Conservation (phyloP, 2,797 vertebrate species). For the Etheostoma nigrum region DNA sequence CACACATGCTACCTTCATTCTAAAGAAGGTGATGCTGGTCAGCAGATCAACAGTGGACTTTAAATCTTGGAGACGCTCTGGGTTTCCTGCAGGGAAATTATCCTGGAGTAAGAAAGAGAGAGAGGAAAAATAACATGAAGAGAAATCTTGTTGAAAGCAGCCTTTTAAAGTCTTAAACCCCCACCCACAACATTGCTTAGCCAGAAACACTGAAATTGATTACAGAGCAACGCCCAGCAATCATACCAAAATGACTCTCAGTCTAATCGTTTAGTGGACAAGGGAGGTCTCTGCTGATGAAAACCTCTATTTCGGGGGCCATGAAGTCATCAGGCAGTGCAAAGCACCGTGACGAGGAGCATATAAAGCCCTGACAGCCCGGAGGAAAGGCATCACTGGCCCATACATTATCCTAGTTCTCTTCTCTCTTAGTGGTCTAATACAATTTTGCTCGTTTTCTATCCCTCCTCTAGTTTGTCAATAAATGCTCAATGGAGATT, state of each 20-base stretch:
- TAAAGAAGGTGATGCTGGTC: conserved; percentile 98
- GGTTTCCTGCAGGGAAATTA: conserved; percentile 95
- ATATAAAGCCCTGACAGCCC: conserved; percentile 76
- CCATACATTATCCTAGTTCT: conserved; percentile 71
- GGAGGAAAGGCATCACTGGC: conserved; percentile 56
- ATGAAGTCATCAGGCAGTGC: conserved; percentile 81
- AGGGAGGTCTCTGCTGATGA: conserved; percentile 75
- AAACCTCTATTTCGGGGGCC: conserved; percentile 77
- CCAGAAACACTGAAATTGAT: conserved; percentile 73
- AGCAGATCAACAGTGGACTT: conserved; percentile 97
- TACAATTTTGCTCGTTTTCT: conserved; percentile 56
- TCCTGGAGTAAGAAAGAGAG: conserved; percentile 83
- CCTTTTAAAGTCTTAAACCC: conserved; percentile 21
- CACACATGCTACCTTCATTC: conserved; percentile 91
- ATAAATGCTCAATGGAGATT: conserved; percentile 49
- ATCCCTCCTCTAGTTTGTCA: conserved; percentile 35
- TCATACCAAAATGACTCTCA: conserved; percentile 76
- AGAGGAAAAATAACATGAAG: conserved; percentile 38
- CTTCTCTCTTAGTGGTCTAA: conserved; percentile 37
- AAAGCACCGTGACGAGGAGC: conserved; percentile 72
- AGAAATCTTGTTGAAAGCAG: conserved; percentile 26
- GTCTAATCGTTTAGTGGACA: conserved; percentile 79
- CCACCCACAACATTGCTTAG: conserved; percentile 35
- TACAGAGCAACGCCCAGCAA: conserved; percentile 65
- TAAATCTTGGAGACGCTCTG: conserved; percentile 94